A percentile compares a stretch with the other conserved stretches of the same genome.
Conservation (phyloP, 2,888 invertebrate genomes). For the Hypsopygia costalis region DNA sequence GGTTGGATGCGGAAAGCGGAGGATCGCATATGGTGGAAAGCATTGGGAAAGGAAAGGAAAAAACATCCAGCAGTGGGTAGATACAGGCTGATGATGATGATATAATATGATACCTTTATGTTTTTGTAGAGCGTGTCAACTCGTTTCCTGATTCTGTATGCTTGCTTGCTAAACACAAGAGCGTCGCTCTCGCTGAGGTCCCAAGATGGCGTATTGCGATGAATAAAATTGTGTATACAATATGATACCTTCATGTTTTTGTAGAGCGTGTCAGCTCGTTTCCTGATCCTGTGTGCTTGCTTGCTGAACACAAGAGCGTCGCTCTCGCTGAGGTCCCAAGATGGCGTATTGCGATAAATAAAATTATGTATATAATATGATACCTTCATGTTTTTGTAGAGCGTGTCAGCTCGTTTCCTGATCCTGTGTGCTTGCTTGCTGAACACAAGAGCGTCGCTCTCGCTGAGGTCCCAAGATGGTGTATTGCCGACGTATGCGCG, state of each 20-base stretch:
- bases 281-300: slow-evolving; percentile 85
- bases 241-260: slow-evolving; percentile 51
- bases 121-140: slow-evolving; percentile 77
- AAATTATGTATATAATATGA: not conserved
- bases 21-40: too few species aligned
- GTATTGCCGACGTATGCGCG: slow-evolving; percentile 90
- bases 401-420: slow-evolving; percentile 83
- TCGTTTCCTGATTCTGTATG: slow-evolving; percentile 84
- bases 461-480: slow-evolving; percentile 84
- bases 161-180: slow-evolving; percentile 83
- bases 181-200: slow-evolving; percentile 81
- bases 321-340: slow-evolving; percentile 83
- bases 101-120: slow-evolving; percentile 56
- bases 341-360: slow-evolving; percentile 86
- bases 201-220: slow-evolving; percentile 89
- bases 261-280: slow-evolving; percentile 82
- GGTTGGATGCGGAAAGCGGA: too few species aligned
- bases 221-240: too few species aligned
- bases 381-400: slow-evolving; percentile 59
- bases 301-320: slow-evolving; percentile 83
- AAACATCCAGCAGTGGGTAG: too few species aligned
- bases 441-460: slow-evolving; percentile 82
- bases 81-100: too few species aligned
- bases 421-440: slow-evolving; percentile 85
- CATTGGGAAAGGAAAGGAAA: too few species aligned